Conservation (phyloP, 53 echinoderm and acorn worm genomes). For the Astropecten irregularis region DNA sequence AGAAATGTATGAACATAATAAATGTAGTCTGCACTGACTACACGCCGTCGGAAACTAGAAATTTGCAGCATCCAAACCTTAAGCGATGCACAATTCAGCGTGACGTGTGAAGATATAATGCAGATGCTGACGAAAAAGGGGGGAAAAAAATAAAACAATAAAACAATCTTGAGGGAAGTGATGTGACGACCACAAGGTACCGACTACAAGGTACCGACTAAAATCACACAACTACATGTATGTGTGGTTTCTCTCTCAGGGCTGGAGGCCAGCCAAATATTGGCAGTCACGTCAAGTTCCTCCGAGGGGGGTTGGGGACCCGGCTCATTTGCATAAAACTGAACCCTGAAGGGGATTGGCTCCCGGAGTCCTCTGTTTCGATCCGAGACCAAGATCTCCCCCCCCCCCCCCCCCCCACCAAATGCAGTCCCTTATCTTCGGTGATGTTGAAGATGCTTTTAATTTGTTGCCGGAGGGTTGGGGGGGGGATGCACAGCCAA, state of each 20-base stretch:
- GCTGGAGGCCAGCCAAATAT: constrained; percentile 22
- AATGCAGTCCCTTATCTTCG: constrained; percentile 30
- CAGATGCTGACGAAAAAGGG: no score
- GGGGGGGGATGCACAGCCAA: no score
- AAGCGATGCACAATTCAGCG: no score
- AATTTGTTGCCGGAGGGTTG: constrained; percentile 21
- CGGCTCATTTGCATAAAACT: constrained; percentile 7
- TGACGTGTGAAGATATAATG: no score
- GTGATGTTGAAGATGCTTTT: constrained; percentile 28
- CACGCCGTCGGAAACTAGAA: no score
- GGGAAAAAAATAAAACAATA: no score
- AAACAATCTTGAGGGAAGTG: no score
- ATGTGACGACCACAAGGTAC: no score
- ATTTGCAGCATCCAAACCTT: no score
- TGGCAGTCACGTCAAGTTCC: constrained; percentile 23
- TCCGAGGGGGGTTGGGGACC: background rate
- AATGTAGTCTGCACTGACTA: no score
- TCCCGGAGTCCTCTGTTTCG: constrained; percentile 17
- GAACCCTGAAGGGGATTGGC: constrained; percentile 4
- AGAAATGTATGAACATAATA: no score
- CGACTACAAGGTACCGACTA: background rate
- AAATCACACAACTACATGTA: background rate
- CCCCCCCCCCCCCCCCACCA: no score
- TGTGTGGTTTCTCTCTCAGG: constrained; percentile 29
- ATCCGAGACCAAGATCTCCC: background rate